Evolutionary conservation across 2,113 vertebrate genomes (phyloP).

Genomic region (Columba livia): DNA sequence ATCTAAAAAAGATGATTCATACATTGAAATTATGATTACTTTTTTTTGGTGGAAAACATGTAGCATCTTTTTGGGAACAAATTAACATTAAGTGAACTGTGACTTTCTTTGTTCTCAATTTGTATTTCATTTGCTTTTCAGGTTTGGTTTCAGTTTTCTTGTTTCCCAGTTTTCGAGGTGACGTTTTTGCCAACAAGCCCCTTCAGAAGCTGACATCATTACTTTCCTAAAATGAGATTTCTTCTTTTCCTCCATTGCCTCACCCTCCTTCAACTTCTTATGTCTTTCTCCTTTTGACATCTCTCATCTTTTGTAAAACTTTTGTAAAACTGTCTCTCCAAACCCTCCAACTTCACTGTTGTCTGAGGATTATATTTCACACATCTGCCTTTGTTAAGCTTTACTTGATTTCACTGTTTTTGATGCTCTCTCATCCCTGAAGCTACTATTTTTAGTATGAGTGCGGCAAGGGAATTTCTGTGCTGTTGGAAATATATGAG

Average conservation of each 20-base stretch:
- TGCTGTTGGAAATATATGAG: neutral
- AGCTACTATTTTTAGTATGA: neutral
- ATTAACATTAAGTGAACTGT: neutral
- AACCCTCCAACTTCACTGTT: neutral
- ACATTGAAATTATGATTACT: rapidly evolving
- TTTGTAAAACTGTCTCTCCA: neutral
- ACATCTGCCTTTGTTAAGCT: neutral
- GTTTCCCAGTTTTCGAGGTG: neutral
- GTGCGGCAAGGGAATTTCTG: constrained; percentile 10
- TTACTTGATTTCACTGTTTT: neutral
- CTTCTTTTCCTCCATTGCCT: neutral
- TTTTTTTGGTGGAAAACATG: neutral
- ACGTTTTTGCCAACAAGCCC: neutral
- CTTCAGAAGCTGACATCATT: neutral
- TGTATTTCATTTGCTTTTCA: neutral
- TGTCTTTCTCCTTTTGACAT: neutral
- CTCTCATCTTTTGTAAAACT: neutral
- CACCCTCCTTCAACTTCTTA: neutral
- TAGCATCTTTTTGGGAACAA: neutral
- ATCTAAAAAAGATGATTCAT: neutral
- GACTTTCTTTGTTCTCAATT: neutral
- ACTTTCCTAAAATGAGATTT: neutral
- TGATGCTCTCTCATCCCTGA: neutral
- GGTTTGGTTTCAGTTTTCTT: constrained; percentile 1
- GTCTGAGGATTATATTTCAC: neutral